Evolutionary conservation across 2,888 invertebrate genomes (phyloP).

Genomic region (Altica lythri): DNA sequence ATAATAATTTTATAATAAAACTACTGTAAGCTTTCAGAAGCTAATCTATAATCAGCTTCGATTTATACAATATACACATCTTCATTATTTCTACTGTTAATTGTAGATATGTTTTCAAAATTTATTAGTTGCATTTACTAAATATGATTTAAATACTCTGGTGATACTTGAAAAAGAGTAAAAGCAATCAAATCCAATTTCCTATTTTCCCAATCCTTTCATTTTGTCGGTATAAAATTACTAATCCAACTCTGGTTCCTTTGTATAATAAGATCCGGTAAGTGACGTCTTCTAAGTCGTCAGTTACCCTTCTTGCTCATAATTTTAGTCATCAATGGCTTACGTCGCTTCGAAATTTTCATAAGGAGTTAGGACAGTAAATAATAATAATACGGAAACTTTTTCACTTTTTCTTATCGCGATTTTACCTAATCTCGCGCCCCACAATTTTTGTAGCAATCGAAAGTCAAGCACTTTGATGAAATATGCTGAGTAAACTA

Average conservation of each 20-base stretch:
- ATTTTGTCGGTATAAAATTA: background rate
- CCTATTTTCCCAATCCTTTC: slow-evolving; percentile 12
- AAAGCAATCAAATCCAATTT: background rate
- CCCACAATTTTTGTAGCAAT: too few relatives aligned
- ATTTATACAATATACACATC: too few relatives aligned
- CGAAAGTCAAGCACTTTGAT: too few relatives aligned
- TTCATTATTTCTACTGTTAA: background rate
- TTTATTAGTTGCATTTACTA: background rate
- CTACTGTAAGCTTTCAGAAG: too few relatives aligned
- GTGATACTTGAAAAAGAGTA: background rate
- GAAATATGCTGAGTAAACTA: too few relatives aligned
- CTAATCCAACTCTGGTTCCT: slow-evolving; percentile 12
- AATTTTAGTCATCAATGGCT: slow-evolving; percentile 32
- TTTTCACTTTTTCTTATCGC: slow-evolving; percentile 5
- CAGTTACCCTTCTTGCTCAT: slow-evolving; percentile 27
- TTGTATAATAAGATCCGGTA: slow-evolving; percentile 35
- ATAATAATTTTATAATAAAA: too few relatives aligned
- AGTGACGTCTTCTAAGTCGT: slow-evolving; percentile 26
- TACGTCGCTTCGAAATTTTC: slow-evolving; percentile 20
- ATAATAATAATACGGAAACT: slow-evolving; percentile 28
- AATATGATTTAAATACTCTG: background rate
- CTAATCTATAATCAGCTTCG: too few relatives aligned
- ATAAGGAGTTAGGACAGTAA: slow-evolving; percentile 21
- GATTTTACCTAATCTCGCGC: too few relatives aligned
- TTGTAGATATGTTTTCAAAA: background rate